Base-by-base conservation (phyloP, 2,888 invertebrate species). In the Teleogryllus oceanicus region DNA sequence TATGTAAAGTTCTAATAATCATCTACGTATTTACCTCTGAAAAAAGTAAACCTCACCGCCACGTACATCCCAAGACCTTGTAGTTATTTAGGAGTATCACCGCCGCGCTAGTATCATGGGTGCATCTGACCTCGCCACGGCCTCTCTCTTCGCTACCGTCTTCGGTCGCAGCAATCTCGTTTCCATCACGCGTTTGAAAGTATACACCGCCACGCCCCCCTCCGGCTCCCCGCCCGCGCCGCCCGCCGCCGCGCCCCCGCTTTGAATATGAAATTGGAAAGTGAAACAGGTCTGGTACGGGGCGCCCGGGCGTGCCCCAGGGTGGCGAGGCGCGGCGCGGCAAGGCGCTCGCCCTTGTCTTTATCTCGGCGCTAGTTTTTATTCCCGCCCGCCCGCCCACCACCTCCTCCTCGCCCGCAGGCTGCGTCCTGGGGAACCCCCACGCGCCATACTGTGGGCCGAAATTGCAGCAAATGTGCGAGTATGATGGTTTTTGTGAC, bases 251-350 rank as follows among this genome's bases (percentile, higher is more conserved):
- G 16, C n/a, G 62, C 62, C n/a, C 62, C 62, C 62, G 13, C 62
- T 62, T 62, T 62, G 62, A n/a, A 62, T 62, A 62, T 62, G 62
- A 62, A 62, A 62, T 62, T 62, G 62, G 62, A 62, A 62, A 62
- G 62, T 62, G 62, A 62, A 62, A 62, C 62, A 62, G 62, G 62
- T 62, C 62, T 62, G 62, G 62, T n/a, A 16, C 16, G 16, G 62
- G 16, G 62, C 16, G 62, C 13, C 62, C 18, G 62, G 62, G 16
- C 18, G 62, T 18, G 13, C 62, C 16, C 62, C 62, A n/a, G 16
- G 62, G 16, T 4, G 62, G 62, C 62, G 62, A 18, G 62, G 16
- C 16, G 62, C 16, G 16, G 62, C 2, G 62, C 4, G 24, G 24
- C 24, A 37, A 37, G 24, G 16, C 62, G 62, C 62, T 4, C 62